Evolutionary conservation across 1,140 invertebrate genomes (phyloP).

Genomic region (Lasioglossum albipes): DNA sequence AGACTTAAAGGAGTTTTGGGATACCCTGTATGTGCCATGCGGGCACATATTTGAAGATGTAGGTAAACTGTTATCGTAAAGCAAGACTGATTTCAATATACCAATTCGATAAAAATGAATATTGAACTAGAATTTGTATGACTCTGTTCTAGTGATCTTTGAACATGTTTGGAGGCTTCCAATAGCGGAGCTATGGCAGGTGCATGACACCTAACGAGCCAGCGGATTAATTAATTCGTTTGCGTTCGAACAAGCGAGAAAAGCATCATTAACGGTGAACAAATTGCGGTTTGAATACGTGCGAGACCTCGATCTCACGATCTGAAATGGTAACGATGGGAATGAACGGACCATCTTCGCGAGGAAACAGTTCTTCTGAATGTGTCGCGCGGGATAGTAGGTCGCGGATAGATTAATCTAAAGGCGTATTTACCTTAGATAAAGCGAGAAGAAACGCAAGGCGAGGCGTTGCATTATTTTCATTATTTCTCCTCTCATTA

Average conservation of each 20-base stretch:
- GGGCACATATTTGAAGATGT: too few relatives aligned
- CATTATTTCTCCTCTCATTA: conserved; percentile 20
- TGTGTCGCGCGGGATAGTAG: conserved; percentile 15
- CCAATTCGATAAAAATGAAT: too few relatives aligned
- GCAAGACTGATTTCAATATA: not conserved
- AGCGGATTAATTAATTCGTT: conserved; percentile 31
- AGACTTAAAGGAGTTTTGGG: too few relatives aligned
- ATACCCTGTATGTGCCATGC: too few relatives aligned
- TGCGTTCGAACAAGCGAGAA: not conserved
- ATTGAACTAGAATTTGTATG: too few relatives aligned
- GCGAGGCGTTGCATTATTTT: conserved; percentile 4
- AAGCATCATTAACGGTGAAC: conserved; percentile 46
- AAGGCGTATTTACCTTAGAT: conserved; percentile 5
- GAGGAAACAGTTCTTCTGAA: not conserved
- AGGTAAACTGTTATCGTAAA: too few relatives aligned
- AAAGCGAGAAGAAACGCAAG: not conserved
- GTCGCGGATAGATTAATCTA: conserved; percentile 30
- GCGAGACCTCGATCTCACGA: conserved; percentile 66
- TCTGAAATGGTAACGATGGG: conserved; percentile 68
- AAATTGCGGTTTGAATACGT: conserved; percentile 46
- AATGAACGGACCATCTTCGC: conserved; percentile 53
- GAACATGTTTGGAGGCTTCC: too few relatives aligned
- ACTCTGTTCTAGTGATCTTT: too few relatives aligned
- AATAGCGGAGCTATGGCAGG: too few relatives aligned
- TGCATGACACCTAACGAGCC: not conserved